phyloP scores from a whole-genome alignment of 2,113 vertebrate genomes.

The Cynoglossus semilaevis region DNA sequence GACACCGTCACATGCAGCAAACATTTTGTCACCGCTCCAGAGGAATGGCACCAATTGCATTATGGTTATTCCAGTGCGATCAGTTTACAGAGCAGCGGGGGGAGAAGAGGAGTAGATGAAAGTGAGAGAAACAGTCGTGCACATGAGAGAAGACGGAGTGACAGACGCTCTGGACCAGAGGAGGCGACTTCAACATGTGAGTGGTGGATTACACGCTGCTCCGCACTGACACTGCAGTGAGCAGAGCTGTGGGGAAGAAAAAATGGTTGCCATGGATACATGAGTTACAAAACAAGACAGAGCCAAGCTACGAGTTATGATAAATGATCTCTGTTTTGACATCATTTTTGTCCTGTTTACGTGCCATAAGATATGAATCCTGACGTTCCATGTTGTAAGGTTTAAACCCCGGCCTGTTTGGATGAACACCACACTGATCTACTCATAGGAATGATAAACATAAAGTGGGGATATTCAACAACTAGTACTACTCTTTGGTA shows the following conservation, averaged over 20 bases:
- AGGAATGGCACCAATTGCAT: slow-evolving; percentile 47
- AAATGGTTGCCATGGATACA: slow-evolving; percentile 65
- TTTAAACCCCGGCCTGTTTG: no score
- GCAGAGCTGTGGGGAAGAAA: slow-evolving; percentile 41
- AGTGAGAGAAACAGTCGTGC: slow-evolving; percentile 10
- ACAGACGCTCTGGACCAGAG: slow-evolving; percentile 64
- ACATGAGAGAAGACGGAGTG: slow-evolving; percentile 43
- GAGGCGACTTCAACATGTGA: slow-evolving; percentile 52
- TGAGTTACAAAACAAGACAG: slow-evolving; percentile 46
- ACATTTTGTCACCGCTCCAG: slow-evolving; percentile 33
- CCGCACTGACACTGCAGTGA: slow-evolving; percentile 24
- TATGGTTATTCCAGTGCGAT: slow-evolving; percentile 46
- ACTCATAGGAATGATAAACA: no score
- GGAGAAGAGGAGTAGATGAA: slow-evolving; percentile 9
- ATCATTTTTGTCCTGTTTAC: slow-evolving; percentile 17
- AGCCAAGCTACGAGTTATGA: slow-evolving; percentile 44
- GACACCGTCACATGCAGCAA: slow-evolving; percentile 26
- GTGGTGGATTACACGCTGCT: slow-evolving; percentile 52
- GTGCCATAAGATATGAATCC: background rate
- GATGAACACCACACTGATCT: no score
- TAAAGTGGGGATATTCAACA: no score
- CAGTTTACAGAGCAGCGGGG: slow-evolving; percentile 37
- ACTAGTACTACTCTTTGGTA: no score
- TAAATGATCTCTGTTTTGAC: slow-evolving; percentile 48
- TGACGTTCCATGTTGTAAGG: no score